Base-by-base conservation (phyloP, 2,113 vertebrate genomes). In the Esox niger region DNA sequence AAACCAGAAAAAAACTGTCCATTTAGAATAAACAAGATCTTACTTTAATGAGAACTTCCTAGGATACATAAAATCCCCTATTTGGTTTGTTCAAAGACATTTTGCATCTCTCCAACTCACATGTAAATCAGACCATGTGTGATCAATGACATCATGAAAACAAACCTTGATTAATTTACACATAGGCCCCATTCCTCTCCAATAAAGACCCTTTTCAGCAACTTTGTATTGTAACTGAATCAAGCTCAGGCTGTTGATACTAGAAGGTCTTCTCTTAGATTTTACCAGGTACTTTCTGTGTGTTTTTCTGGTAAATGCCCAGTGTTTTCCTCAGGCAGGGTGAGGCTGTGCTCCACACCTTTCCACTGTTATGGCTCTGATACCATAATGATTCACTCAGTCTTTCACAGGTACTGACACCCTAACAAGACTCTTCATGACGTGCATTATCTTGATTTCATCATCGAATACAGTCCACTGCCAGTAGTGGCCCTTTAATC, bases 1-100 rank as follows among this genome's bases (percentile, higher is more conserved):
- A 43, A 74, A 74, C 65, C 76, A 84, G 80, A 87, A 83, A 88
- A 84, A 66, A 75, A 86, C 84, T 89, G 89, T 20, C 57, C 2
- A 17, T 31, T 59, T 31, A 1, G 26, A 59, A 31, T n/a, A 8
- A 59, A 59, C 29, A 31, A 59, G 29, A 31, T 20, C 27, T 29
- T 30, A 32, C 27, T n/a, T 15, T 30, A 17, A 2, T 59, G 29
- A 31, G 27, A 9, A 8, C 57, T 31, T 59, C 15, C 6, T 59
- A 59, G 15, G 13, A 4, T 2, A 31, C 17, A 6, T 29, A n/a
- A 58, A 13, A 56, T 56, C 17, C 29, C 57, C 10, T 6, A 5
- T 13, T 59, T 10, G 11, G 11, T 57, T 79, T 61, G 20, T 26
- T 7, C 52, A 64, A 65, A 69, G 23, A 9, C n/a, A 20, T 74